Evolutionary conservation across 2,113 vertebrate genomes (phyloP).

Genomic region (Procavia capensis): DNA sequence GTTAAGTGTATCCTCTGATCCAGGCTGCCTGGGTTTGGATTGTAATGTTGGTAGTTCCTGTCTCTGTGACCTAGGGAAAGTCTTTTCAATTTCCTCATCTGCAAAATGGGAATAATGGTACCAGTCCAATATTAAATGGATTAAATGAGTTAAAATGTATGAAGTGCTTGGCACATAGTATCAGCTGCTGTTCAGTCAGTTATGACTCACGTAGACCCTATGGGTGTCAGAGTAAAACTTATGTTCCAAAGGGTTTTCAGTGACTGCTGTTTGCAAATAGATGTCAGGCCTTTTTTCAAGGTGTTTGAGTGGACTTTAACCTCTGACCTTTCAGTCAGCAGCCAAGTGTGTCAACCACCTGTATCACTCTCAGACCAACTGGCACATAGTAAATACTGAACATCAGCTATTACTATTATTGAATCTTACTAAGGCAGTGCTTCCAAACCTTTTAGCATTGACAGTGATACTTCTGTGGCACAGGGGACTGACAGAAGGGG

Average conservation of each 20-base stretch:
- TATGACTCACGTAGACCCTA: too few species aligned
- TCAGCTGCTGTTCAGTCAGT: neutral
- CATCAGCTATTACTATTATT: neutral
- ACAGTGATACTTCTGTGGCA: neutral
- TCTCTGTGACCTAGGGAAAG: neutral
- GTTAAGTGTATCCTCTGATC: neutral
- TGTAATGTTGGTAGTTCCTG: neutral
- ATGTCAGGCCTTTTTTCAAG: neutral
- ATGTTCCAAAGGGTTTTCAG: too few species aligned
- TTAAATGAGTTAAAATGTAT: neutral
- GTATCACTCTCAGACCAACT: too few species aligned
- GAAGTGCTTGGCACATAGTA: neutral
- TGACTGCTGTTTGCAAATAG: too few species aligned
- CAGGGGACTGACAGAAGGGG: neutral
- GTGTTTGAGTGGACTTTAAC: neutral
- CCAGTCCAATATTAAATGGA: neutral
- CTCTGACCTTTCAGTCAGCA: neutral
- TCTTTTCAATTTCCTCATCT: neutral
- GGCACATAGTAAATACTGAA: neutral
- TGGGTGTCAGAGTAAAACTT: too few species aligned
- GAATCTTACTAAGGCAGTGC: neutral
- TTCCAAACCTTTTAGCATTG: neutral
- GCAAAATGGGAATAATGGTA: neutral
- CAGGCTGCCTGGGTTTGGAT: neutral
- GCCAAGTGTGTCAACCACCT: neutral